Percentiles rank a stretch among this genome's conserved stretches.
phyloP scores from a whole-genome alignment of 2,113 vertebrate genomes.

The Micromys minutus region DNA sequence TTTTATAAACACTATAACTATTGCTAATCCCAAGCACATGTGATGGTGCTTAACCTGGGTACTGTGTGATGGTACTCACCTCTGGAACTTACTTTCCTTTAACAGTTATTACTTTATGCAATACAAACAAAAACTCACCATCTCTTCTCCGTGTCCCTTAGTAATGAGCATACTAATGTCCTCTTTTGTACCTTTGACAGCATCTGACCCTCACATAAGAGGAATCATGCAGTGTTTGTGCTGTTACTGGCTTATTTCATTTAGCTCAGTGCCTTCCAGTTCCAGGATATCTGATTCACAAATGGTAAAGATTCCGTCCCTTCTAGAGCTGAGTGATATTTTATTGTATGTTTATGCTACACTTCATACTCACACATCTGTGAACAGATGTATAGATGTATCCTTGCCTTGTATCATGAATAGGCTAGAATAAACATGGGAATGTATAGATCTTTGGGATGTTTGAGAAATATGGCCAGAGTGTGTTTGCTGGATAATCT shows the following conservation, averaged over 20 bases:
- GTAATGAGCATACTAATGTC: not conserved
- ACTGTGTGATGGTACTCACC: not conserved
- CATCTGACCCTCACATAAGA: not conserved
- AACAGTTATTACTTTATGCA: not conserved
- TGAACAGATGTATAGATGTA: not conserved
- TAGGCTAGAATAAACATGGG: not conserved
- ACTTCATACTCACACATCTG: not conserved
- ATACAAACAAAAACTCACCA: not conserved
- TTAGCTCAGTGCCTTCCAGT: not conserved
- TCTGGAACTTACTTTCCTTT: not conserved
- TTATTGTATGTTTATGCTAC: not conserved
- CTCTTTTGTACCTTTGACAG: not conserved
- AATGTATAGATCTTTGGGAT: not conserved
- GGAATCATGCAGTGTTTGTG: not conserved
- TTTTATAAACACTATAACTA: not conserved
- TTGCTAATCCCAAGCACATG: not conserved
- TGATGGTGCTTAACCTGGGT: no score
- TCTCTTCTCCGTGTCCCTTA: not conserved
- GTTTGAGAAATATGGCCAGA: not conserved
- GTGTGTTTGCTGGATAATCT: not conserved
- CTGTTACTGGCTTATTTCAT: not conserved
- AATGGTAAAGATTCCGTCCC: not conserved
- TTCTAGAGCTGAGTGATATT: not conserved
- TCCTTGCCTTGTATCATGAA: not conserved
- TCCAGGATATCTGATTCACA: not conserved